A percentile compares a stretch with the other conserved stretches of the same genome.
Conservation (phyloP, 2,113 vertebrate genomes). For the Colossoma macropomum region DNA sequence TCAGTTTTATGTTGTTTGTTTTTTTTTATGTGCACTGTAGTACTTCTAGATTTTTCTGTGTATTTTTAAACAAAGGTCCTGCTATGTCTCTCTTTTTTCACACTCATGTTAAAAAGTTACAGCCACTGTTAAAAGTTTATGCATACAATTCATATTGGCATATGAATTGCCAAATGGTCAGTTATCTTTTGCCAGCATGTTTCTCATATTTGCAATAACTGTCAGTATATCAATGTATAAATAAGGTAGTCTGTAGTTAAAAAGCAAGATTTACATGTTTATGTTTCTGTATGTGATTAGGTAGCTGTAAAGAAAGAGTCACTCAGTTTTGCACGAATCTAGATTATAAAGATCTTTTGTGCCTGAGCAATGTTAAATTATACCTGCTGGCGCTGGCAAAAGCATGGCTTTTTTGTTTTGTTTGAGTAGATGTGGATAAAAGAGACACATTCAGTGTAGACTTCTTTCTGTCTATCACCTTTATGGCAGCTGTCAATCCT, state of each 20-base stretch:
- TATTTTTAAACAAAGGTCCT: conserved; percentile 63
- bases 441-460: conserved; percentile 71
- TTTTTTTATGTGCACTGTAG: conserved; percentile 66
- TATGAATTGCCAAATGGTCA: conserved; percentile 17
- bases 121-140: conserved; percentile 12
- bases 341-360: conserved; percentile 31
- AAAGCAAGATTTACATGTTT: conserved; percentile 7
- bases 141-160: background rate
- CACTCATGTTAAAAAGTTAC: conserved; percentile 39
- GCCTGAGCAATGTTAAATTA: conserved; percentile 37
- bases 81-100: conserved; percentile 78
- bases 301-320: background rate
- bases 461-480: conserved; percentile 69
- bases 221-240: background rate
- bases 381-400: conserved; percentile 60
- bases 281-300: background rate
- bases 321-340: conserved; percentile 7
- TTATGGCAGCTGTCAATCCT: conserved; percentile 72
- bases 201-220: conserved; percentile 36
- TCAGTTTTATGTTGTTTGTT: conserved; percentile 52
- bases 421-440: conserved; percentile 68
- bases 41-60: conserved; percentile 64
- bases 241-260: background rate
- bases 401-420: conserved; percentile 63
- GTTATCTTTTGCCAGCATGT: conserved; percentile 52